phyloP scores from a whole-genome alignment of 2,888 invertebrate genomes.

The Muscina levida region DNA sequence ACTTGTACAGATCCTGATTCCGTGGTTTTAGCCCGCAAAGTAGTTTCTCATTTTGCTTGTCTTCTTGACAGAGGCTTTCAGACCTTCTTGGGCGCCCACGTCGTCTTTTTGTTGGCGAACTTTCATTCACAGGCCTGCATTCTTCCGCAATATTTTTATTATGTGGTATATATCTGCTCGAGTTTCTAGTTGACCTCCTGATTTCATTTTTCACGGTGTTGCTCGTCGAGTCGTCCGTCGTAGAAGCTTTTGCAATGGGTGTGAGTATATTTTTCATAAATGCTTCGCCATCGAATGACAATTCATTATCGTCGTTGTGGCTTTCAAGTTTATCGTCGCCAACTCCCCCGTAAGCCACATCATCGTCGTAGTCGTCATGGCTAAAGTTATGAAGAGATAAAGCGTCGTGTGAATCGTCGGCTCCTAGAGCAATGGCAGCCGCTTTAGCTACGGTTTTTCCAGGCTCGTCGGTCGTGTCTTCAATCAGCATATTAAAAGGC shows the following conservation, averaged over 20 bases:
- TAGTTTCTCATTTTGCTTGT: slow-evolving; percentile 33
- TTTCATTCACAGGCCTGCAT: background rate
- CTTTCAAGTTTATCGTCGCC: slow-evolving; percentile 35
- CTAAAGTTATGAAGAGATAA: slow-evolving; percentile 39
- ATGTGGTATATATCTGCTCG: no score
- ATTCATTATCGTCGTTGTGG: slow-evolving; percentile 44
- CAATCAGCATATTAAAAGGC: slow-evolving; percentile 55
- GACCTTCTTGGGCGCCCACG: slow-evolving; percentile 60
- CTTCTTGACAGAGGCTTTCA: slow-evolving; percentile 31
- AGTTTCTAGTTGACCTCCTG: slow-evolving; percentile 46
- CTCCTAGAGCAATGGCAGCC: slow-evolving; percentile 57
- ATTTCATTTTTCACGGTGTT: slow-evolving; percentile 8
- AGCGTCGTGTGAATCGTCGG: slow-evolving; percentile 43
- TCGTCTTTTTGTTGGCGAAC: slow-evolving; percentile 47
- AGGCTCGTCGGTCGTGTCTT: slow-evolving; percentile 57
- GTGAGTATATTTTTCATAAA: slow-evolving; percentile 64
- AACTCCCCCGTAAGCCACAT: background rate
- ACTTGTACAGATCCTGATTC: slow-evolving; percentile 57
- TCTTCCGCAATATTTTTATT: slow-evolving; percentile 6
- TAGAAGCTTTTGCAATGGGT: slow-evolving; percentile 39
- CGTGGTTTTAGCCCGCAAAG: slow-evolving; percentile 10
- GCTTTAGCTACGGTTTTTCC: slow-evolving; percentile 52
- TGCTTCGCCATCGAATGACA: slow-evolving; percentile 57
- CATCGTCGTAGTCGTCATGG: slow-evolving; percentile 25
- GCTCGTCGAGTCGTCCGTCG: slow-evolving; percentile 13